phyloP scores from a whole-genome alignment of 2,888 invertebrate genomes.

The Erebia aethiops region DNA sequence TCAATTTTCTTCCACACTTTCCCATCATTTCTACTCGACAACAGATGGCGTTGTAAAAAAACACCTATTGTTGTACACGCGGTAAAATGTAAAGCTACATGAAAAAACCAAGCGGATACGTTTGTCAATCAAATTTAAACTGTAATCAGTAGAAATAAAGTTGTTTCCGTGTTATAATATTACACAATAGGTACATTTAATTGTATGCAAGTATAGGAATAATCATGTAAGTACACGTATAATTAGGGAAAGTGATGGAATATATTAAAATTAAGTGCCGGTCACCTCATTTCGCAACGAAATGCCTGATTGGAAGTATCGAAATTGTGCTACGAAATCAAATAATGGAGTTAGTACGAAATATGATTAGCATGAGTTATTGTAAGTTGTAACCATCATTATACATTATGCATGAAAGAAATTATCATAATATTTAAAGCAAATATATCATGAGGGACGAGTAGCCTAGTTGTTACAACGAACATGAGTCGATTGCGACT shows the following conservation, averaged over 20 bases:
- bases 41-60: constrained; percentile 64
- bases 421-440: no score
- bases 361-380: constrained; percentile 5
- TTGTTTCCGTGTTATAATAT: constrained; percentile 15
- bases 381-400: background rate
- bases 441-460: no score
- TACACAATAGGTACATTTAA: constrained; percentile 21
- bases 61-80: constrained; percentile 43
- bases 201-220: constrained; percentile 32
- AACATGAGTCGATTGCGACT: no score
- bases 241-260: constrained; percentile 40
- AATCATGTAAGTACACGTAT: constrained; percentile 19
- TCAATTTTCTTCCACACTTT: constrained; percentile 51
- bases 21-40: constrained; percentile 67
- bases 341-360: background rate
- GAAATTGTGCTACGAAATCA: constrained; percentile 25
- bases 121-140: constrained; percentile 21
- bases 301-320: constrained; percentile 27
- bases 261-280: constrained; percentile 20
- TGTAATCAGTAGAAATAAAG: background rate
- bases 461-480: no score
- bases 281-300: constrained; percentile 36
- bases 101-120: constrained; percentile 1
- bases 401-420: background rate
- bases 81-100: constrained; percentile 35